Evolutionary conservation across 2,113 vertebrate species (phyloP), one percentile per base, ranked within the genome.

Genomic region (Hypocryptadius cinnamomeus): DNA sequence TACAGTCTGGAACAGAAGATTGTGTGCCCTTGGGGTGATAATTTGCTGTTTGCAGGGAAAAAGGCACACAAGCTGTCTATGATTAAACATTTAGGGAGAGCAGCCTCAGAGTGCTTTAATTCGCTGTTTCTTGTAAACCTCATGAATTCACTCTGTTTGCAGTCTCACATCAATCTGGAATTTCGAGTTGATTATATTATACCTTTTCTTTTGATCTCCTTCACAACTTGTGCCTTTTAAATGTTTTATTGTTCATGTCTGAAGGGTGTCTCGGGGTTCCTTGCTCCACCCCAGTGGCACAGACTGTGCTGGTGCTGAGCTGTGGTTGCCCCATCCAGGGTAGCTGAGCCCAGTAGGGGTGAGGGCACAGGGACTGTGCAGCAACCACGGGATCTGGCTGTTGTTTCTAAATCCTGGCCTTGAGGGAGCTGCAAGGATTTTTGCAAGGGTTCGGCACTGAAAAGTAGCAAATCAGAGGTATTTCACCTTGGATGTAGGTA

Each of bases 111-210:
- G 45, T 69, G 37, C 47, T 59, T 54, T 77, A 42, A 79, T 80
- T 90, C 63, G 30, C 68, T 63, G 27, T 65, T 90, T 71, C 73
- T 85, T 59, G 50, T 73, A 87, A 94, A 91, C 35, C 27, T 87
- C 27, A 5, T 23, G 30, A 77, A n/a, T 76, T 77, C 60, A 35
- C 30, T 8, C 27, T 51, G 11, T 74, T 85, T 28, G 9, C 24
- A 5, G 85, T 65, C 72, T 71, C 5, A 40, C 30, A 56, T 30
- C 31, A 37, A 68, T 56, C 48, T 79, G 47, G 59, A 87, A 39
- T 77, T 79, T 79, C 0, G 0, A 37, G 33, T 82, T 82, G 40
- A 69, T 89, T 53, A 2, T n/a, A 8, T n/a, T 30, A 39, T 15
- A 74, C 28, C n/a, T 85, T 76, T 66, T 59, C 40, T 68, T 89